Conservation (phyloP, 2,888 invertebrate species). For the Sarcophaga rosellei region DNA sequence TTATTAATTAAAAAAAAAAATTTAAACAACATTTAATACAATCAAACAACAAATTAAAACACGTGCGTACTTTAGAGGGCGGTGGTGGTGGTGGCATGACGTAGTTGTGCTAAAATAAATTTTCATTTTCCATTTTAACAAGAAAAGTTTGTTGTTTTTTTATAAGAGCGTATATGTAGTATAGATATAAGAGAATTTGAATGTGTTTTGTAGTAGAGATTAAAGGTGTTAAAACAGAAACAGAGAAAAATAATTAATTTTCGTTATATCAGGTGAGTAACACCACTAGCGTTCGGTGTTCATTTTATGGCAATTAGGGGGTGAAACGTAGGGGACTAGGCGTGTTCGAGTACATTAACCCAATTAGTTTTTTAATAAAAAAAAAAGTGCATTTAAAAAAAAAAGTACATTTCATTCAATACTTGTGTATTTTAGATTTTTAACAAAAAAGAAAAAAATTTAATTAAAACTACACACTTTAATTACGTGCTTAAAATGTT, state of each 20-base stretch:
- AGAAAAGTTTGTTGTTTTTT: background rate
- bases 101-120: slow-evolving; percentile 6
- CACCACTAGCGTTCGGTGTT: background rate
- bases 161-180: too few relatives aligned
- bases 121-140: background rate
- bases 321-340: too few relatives aligned
- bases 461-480: too few relatives aligned
- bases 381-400: background rate
- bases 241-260: too few relatives aligned
- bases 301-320: background rate
- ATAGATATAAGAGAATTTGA: too few relatives aligned
- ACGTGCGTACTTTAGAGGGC: slow-evolving; percentile 7
- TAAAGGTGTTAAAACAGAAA: too few relatives aligned
- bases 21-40: background rate
- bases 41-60: slow-evolving; percentile 7
- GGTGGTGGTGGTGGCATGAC: background rate
- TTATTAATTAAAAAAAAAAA: background rate
- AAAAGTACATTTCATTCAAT: slow-evolving; percentile 18
- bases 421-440: slow-evolving; percentile 1
- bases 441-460: background rate
- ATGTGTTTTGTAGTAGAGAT: too few relatives aligned
- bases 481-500: too few relatives aligned
- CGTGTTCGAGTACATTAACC: slow-evolving; percentile 11
- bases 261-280: too few relatives aligned
- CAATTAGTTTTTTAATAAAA: slow-evolving; percentile 28